Evolutionary conservation across 2,113 vertebrate genomes (phyloP).

Genomic region (Mirza zaza): DNA sequence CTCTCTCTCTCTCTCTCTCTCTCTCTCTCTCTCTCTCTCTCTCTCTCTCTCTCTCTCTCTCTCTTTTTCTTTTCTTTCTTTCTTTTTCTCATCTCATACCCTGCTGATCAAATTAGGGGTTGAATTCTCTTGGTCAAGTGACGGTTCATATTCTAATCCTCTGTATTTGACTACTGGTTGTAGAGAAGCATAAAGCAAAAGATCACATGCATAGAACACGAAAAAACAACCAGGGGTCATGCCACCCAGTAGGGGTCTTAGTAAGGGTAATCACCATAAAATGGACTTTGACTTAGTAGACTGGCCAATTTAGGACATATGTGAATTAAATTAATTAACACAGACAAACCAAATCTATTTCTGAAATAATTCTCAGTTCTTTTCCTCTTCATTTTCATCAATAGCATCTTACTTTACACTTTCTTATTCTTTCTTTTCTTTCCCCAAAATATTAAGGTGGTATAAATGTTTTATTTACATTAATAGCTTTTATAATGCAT

Average conservation of each 20-base stretch:
- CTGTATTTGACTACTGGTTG: neutral
- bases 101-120: neutral
- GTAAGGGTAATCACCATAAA: neutral
- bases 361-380: neutral
- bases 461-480: too few relatives aligned
- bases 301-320: neutral
- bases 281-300: neutral
- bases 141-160: neutral
- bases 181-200: neutral
- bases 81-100: too few relatives aligned
- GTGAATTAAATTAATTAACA: neutral
- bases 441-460: too few relatives aligned
- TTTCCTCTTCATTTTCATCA: neutral
- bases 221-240: neutral
- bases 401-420: neutral
- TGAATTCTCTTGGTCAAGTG: neutral
- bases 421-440: neutral
- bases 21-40: too few relatives aligned
- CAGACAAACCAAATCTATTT: neutral
- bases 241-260: neutral
- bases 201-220: neutral
- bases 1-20: accelerated
- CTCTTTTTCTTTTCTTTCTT: too few relatives aligned
- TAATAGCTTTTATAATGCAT: too few relatives aligned
- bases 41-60: too few relatives aligned